These are phyloP conservation scores for Eurytoma californica DNA, from an alignment of 2,888 invertebrate species.

Conservation along the genomic window DNA sequence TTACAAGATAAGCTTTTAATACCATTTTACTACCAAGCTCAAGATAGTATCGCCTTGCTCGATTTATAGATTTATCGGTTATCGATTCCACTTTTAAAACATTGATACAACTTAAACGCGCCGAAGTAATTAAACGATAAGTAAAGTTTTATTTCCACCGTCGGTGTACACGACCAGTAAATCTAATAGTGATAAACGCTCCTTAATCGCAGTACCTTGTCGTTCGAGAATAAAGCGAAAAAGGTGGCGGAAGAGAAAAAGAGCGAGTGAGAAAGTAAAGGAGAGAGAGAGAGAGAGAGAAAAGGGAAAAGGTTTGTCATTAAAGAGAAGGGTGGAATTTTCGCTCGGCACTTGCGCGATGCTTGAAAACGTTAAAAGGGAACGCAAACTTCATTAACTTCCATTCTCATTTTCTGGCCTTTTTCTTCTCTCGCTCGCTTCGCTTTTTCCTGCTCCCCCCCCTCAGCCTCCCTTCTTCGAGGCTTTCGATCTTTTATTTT, in stretches of 20 bases:
- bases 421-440: conserved; percentile 13
- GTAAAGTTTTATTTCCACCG: not conserved
- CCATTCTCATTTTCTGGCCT: conserved; percentile 49
- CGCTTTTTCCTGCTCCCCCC: conserved; percentile 5
- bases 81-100: too few relatives aligned
- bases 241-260: not conserved
- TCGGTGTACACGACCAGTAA: conserved; percentile 11
- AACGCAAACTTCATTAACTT: conserved; percentile 60
- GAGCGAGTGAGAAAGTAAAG: not conserved
- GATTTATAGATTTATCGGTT: too few relatives aligned
- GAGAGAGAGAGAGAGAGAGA: not conserved
- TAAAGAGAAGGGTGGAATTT: conserved; percentile 39
- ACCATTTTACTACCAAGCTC: too few relatives aligned
- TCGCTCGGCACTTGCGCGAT: conserved; percentile 26
- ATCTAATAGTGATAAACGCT: conserved; percentile 42
- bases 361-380: conserved; percentile 58
- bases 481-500: conserved; percentile 26
- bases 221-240: not conserved
- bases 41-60: too few relatives aligned
- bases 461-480: not conserved
- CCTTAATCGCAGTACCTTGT: conserved; percentile 41
- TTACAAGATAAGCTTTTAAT: too few relatives aligned
- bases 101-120: too few relatives aligned
- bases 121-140: conserved; percentile 7
- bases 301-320: conserved; percentile 30